phyloP scores from a whole-genome alignment of 2,888 invertebrate genomes.

The Orthonychiurus folsomi region DNA sequence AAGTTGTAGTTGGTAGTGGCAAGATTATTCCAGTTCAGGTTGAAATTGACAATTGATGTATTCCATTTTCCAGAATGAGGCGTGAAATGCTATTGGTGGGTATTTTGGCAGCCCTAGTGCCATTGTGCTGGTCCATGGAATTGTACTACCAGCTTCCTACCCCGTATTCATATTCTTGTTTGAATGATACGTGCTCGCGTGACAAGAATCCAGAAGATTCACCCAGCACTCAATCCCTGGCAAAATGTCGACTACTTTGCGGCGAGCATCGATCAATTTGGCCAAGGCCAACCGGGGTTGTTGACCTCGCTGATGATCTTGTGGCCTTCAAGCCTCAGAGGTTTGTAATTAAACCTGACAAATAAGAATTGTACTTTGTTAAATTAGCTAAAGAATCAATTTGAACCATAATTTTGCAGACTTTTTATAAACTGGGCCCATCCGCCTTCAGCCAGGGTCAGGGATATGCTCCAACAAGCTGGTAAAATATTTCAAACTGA shows the following conservation, averaged over 20 bases:
- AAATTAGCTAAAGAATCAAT: too few species aligned
- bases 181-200: conserved; percentile 38
- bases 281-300: conserved; percentile 56
- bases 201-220: conserved; percentile 39
- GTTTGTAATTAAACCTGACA: conserved; percentile 23
- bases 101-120: conserved; percentile 10
- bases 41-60: not conserved
- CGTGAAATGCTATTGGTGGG: conserved; percentile 3
- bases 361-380: too few species aligned
- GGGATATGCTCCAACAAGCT: conserved; percentile 40
- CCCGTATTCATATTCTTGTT: conserved; percentile 38
- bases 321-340: conserved; percentile 39
- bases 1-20: too few species aligned
- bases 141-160: conserved; percentile 39
- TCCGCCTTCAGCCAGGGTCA: conserved; percentile 36
- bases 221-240: conserved; percentile 45
- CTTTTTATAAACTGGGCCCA: conserved; percentile 40
- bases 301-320: conserved; percentile 38
- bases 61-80: conserved; percentile 7
- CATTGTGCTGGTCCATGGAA: conserved; percentile 29
- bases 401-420: conserved; percentile 18
- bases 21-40: not conserved
- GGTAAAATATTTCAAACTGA: conserved; percentile 40
- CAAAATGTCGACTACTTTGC: conserved; percentile 59
- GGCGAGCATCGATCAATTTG: conserved; percentile 60